phyloP scores from a whole-genome alignment of 2,888 invertebrate species.

The Agriopis marginaria region DNA sequence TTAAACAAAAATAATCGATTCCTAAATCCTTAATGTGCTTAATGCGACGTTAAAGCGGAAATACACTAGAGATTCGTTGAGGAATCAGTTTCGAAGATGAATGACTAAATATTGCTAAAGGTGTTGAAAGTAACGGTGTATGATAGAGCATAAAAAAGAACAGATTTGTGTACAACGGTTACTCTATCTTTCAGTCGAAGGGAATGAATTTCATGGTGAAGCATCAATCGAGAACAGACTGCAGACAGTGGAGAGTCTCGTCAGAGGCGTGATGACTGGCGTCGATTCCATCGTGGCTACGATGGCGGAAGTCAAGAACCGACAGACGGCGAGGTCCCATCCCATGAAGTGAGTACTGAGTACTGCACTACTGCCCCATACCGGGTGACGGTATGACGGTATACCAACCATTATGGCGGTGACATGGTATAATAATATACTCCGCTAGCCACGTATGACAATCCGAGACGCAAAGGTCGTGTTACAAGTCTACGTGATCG shows the following conservation, averaged over 20 bases:
- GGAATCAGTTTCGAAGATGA: too few relatives aligned
- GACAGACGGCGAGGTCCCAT: slow-evolving; percentile 59
- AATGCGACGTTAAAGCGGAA: too few relatives aligned
- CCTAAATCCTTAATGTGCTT: too few relatives aligned
- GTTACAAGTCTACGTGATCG: too few relatives aligned
- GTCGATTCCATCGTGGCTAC: slow-evolving; percentile 71
- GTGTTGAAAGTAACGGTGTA: neutral
- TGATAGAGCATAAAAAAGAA: neutral
- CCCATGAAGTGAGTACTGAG: slow-evolving; percentile 55
- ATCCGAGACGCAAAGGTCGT: too few relatives aligned
- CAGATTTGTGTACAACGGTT: neutral
- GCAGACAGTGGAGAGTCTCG: slow-evolving; percentile 59
- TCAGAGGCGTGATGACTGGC: slow-evolving; percentile 64
- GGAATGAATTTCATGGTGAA: slow-evolving; percentile 58
- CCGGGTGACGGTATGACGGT: too few relatives aligned
- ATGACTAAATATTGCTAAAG: too few relatives aligned
- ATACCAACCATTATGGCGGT: too few relatives aligned
- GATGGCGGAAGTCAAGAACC: slow-evolving; percentile 75
- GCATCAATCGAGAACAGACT: slow-evolving; percentile 60
- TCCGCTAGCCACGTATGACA: too few relatives aligned
- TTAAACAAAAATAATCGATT: too few relatives aligned
- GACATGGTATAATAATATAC: too few relatives aligned
- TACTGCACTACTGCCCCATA: neutral
- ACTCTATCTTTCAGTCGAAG: slow-evolving; percentile 53
- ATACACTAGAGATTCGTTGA: too few relatives aligned